Evolutionary conservation across 2,797 vertebrate genomes (phyloP), one percentile per base, ranked within the genome.

Genomic region (Dicrostonyx torquatus): DNA sequence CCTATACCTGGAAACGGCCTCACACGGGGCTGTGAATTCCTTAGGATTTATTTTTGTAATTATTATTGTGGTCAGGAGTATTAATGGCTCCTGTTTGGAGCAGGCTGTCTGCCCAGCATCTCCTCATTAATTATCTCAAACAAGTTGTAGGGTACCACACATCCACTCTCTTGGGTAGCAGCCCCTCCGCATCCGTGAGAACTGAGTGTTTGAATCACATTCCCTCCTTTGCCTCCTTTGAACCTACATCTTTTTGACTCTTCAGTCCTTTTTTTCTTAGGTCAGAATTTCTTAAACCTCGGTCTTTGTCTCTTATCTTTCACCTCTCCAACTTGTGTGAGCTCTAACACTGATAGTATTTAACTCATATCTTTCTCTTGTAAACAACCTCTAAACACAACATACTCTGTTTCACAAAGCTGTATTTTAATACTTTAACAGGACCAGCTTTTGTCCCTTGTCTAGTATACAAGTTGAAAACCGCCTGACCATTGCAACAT

Each of bases 1-100:
- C 62, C 9, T 22, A 4, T 3, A 31, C 6, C 6, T 58, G 53
- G 82, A 73, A 70, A 89, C 10, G 79, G 90, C 89, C 91, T 60
- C 22, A 11, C 29, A 37, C 0, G 2, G 70, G n/a, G 40, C 87
- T 37, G 0, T 20, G 60, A 45, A 45, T 60, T 77, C 84, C 29
- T 45, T 2, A 45, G 40, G 55, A n/a, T 86, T 96, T 86, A 83
- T 76, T 93, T 82, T 75, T 72, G 62, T 87, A 78, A 2, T 79
- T 66, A 89, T 70, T 34, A 60, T 1, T 66, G 73, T 55, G 58
- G 62, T 79, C 92, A 82, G 83, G 72, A 50, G 78, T 66, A 84
- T 20, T n/a, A 60, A 55, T 7, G 50, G 83, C 58, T n/a, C 50
- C 37, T 0, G 1, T 20, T 40, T 18, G 13, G 53, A 29, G 83